phyloP scores from a whole-genome alignment of 1,140 invertebrate species.

The Diploscapter pachys region DNA sequence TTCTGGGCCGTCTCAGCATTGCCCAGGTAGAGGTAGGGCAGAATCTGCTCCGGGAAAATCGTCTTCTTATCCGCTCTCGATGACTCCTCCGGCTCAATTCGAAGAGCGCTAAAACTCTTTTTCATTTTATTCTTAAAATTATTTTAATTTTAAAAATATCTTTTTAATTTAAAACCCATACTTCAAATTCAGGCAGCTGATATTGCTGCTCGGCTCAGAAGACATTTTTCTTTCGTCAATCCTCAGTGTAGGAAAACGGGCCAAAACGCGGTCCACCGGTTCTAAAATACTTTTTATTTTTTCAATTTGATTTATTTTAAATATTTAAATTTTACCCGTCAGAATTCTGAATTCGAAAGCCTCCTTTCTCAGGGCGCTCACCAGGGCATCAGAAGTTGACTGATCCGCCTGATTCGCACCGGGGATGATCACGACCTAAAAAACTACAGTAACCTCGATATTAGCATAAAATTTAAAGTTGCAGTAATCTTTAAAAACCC shows the following conservation, averaged over 20 bases:
- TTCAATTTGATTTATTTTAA: not conserved
- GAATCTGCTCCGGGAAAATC: conserved; percentile 82
- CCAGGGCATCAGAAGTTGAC: not conserved
- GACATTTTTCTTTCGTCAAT: too few relatives aligned
- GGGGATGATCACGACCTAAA: not conserved
- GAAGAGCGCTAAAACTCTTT: not conserved
- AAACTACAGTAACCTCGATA: too few relatives aligned
- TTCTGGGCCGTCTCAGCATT: conserved; percentile 89
- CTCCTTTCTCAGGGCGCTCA: conserved; percentile 1
- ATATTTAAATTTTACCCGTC: not conserved
- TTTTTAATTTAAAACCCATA: not conserved
- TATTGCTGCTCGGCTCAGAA: not conserved
- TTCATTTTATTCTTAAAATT: too few relatives aligned
- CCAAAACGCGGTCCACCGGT: too few relatives aligned
- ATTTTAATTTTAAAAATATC: too few relatives aligned
- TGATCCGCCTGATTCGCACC: not conserved
- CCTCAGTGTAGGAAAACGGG: too few relatives aligned
- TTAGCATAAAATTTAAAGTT: not conserved
- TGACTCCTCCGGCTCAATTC: conserved; percentile 11
- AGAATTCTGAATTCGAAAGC: conserved; percentile 6
- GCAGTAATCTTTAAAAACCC: not conserved
- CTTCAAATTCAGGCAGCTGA: conserved; percentile 13
- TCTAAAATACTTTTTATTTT: too few relatives aligned
- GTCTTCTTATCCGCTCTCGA: conserved; percentile 13
- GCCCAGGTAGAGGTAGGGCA: conserved; percentile 84